Base-by-base conservation (phyloP, 2,888 invertebrate species). In the Mellilla xanthometata region DNA sequence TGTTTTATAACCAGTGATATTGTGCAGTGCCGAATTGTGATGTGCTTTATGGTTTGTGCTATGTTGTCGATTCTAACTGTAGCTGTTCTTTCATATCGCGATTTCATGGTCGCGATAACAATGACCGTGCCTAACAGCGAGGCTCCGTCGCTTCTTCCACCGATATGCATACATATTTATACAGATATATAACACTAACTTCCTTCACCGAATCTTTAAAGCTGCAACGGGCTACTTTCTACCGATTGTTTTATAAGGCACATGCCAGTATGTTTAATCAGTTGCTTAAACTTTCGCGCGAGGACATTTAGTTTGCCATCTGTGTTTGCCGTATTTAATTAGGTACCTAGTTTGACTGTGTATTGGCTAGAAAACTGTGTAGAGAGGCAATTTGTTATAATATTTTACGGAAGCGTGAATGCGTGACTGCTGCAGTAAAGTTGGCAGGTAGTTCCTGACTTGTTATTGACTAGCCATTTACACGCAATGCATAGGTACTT, bases 1-100 rank as follows among this genome's bases (percentile, higher is more conserved):
- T 76, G 76, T 78, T 79, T 76, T 73, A 60, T 53, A 61, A 57
- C 7, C 29, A 72, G 74, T 80, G 74, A 67, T 73, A 65, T 64
- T 65, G 67, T 72, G 65, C 52, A 63, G 73, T 75, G 72, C 49
- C 65, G 64, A 53, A 39, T 35, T 41, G 41, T 46, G 46, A 39
- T 41, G 50, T 50, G 33, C 26, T 48, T 22, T 31, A 35, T 26
- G 22, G 48, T 49, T 35, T 43, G 34, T 49, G 32, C n/a, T 23
- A 19, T 30, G 15, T 12, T 39, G 26, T 39, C 23, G 24, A 7
- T 23, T 12, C 26, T 11, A 27, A 23, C 13, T 32, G 19, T 10
- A 39, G 23, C 39, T 33, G 40, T 30, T 36, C 23, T 39, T 39
- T 40, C 27, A 32, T 40, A 50, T 52, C 47, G 35, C 46, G 42